Evolutionary conservation across 2,113 vertebrate genomes (phyloP).

Genomic region (Bubo blakistoni): DNA sequence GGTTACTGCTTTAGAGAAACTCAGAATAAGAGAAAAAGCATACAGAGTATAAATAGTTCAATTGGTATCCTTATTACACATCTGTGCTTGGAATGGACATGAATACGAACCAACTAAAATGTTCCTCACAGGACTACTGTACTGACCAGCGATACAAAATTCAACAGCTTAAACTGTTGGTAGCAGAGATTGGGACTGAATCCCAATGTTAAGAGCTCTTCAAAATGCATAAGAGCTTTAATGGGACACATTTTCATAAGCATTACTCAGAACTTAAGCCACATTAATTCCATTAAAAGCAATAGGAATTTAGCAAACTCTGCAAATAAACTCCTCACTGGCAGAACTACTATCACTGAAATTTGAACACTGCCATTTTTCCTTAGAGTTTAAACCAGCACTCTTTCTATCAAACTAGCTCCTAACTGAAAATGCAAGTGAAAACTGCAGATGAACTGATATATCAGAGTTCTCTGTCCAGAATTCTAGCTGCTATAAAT

Average conservation of each 20-base stretch:
- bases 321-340: constrained; percentile 13
- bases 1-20: constrained; percentile 1
- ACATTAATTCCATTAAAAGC: constrained; percentile 59
- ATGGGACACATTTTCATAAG: constrained; percentile 50
- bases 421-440: not conserved
- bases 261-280: constrained; percentile 50
- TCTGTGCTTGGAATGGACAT: not conserved
- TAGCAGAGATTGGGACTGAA: constrained; percentile 17
- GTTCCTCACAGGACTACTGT: constrained; percentile 15
- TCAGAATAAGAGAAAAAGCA: not conserved
- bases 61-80: not conserved
- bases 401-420: not conserved
- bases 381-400: not conserved
- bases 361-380: not conserved
- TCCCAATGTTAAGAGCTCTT: constrained; percentile 58
- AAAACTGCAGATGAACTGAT: constrained; percentile 11
- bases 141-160: constrained; percentile 38
- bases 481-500: not conserved
- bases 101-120: constrained; percentile 4
- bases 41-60: not conserved
- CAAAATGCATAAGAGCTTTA: constrained; percentile 63
- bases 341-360: not conserved
- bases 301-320: not conserved
- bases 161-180: constrained; percentile 21
- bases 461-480: not conserved